Base-by-base conservation (phyloP, 1,140 invertebrate species). In the Macrotrachela quadricornifera region DNA sequence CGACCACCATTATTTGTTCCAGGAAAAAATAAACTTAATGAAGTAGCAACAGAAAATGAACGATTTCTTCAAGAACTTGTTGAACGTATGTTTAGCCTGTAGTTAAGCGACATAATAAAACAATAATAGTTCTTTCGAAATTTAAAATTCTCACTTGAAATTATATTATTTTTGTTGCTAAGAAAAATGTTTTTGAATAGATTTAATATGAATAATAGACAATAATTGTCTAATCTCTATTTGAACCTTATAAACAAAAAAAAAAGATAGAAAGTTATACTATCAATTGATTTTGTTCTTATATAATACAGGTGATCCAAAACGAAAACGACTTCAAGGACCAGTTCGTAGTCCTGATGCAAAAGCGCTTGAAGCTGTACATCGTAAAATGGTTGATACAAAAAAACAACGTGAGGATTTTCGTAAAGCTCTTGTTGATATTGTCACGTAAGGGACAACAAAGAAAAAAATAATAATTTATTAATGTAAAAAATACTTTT, bases 401-500 rank as follows among this genome's bases (percentile, higher is more conserved):
- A 76, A 79, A 39, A 77, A 78, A 68, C 78, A 81, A 56, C 71
- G 83, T 30, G 81, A 86, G 68, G 76, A 81, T 55, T 91, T 88
- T 70, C 75, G 85, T 18, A 73, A 76, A 50, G 77, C 79, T 60
- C 69, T 90, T 50, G 77, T 87, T 36, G 76, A 78, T 59, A 71
- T 82, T 44, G 80, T 84, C 40, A 72, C 79, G 69, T 70, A 60
- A 67, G 63, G n/a, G n/a, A n/a, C n/a, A n/a, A n/a, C n/a, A n/a
- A n/a, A n/a, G n/a, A n/a, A n/a, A n/a, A n/a, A n/a, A n/a, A n/a
- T n/a, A n/a, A n/a, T 62, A 40, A 39, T 15, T 36, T 17, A 37
- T 43, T 12, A 36, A 49, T 15, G 21, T 45, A 36, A 13, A 30
- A 14, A 45, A 1, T 12, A 4, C 30, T 21, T 4, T 18, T n/a